Conservation (phyloP, 2,797 vertebrate genomes). For the Clamator glandarius region DNA sequence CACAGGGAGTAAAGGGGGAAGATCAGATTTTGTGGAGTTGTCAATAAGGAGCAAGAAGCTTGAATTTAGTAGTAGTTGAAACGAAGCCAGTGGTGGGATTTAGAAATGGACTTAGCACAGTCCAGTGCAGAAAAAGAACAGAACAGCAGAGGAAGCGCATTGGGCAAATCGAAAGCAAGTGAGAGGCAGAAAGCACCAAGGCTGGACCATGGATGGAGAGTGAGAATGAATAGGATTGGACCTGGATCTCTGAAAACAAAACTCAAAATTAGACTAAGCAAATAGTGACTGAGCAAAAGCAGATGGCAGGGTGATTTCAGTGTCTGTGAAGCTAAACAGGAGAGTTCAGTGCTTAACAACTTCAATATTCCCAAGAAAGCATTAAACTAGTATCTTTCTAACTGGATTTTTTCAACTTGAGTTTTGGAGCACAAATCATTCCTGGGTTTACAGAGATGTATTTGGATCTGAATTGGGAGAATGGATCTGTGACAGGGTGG, state of each 20-base stretch:
- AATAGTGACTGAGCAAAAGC: background rate
- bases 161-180: background rate
- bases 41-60: background rate
- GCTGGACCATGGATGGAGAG: background rate
- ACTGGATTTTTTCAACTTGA: rapidly evolving
- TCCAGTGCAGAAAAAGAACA: background rate
- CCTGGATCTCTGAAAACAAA: background rate
- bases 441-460: background rate
- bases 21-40: background rate
- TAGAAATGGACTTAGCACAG: background rate
- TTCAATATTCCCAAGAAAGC: background rate
- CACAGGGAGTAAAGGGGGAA: background rate
- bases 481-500: background rate
- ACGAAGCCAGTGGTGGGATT: background rate
- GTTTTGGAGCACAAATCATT: background rate
- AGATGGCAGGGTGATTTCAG: background rate
- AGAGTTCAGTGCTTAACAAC: background rate
- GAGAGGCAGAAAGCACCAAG: background rate
- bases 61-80: background rate
- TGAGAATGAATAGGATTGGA: background rate
- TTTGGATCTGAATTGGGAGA: background rate
- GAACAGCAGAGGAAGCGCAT: background rate
- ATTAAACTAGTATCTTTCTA: background rate
- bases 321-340: background rate
- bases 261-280: background rate